A percentile compares a stretch with the other conserved stretches of the same genome.
phyloP scores from a whole-genome alignment of 2,113 vertebrate species.

The Gymnarchus niloticus region DNA sequence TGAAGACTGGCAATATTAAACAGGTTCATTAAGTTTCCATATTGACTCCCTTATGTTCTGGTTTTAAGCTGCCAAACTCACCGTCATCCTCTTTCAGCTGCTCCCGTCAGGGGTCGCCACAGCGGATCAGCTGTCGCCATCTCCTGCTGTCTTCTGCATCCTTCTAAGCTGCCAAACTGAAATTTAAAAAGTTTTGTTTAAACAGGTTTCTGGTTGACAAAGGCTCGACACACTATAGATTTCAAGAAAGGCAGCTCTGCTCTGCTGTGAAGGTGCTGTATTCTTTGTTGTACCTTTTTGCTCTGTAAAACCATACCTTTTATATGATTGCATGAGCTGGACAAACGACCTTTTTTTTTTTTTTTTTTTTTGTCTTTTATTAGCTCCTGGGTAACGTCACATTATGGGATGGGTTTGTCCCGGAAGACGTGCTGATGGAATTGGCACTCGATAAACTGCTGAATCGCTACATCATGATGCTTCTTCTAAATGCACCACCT shows the following conservation, averaged over 20 bases:
- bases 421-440: constrained; percentile 67
- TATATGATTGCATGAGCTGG: background rate
- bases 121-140: too few relatives aligned
- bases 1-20: background rate
- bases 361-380: constrained; percentile 31
- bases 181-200: constrained; percentile 17
- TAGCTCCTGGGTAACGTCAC: constrained; percentile 78
- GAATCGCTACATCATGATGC: constrained; percentile 79
- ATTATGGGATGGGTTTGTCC: constrained; percentile 76
- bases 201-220: constrained; percentile 64
- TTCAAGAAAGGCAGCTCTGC: constrained; percentile 81
- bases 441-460: constrained; percentile 78
- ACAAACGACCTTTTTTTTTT: constrained; percentile 17
- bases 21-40: background rate
- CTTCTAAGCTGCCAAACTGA: too few relatives aligned
- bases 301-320: background rate
- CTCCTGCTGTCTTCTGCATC: too few relatives aligned
- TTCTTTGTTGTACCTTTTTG: background rate
- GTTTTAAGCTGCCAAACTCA: background rate
- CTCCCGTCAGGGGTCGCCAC: too few relatives aligned
- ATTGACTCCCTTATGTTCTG: background rate
- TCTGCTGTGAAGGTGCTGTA: constrained; percentile 77
- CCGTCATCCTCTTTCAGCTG: too few relatives aligned
- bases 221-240: constrained; percentile 62
- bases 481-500: constrained; percentile 61